Percentiles rank a stretch among this genome's conserved stretches.
Conservation (phyloP, 1,140 invertebrate genomes). For the Octopus sinensis region DNA sequence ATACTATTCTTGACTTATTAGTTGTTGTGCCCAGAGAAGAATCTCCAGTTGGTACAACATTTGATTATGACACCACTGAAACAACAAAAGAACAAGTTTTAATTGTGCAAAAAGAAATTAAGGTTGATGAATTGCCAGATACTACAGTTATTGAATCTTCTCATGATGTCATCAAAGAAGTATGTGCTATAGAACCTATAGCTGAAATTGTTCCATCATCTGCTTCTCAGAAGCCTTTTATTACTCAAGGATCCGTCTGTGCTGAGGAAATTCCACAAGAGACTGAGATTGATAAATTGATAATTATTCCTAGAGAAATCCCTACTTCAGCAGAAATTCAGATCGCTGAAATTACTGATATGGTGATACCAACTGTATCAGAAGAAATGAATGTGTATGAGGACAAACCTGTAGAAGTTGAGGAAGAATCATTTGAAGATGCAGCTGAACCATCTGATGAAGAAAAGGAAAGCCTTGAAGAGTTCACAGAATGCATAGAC, state of each 20-base stretch:
- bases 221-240: not conserved
- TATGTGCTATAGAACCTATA: not conserved
- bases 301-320: not conserved
- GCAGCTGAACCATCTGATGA: conserved; percentile 7
- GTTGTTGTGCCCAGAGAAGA: conserved; percentile 2
- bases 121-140: not conserved
- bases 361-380: conserved; percentile 14
- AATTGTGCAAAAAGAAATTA: not conserved
- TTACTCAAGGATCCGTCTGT: not conserved
- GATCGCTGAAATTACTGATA: conserved; percentile 17
- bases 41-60: not conserved
- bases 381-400: conserved; percentile 19
- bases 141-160: not conserved
- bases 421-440: conserved; percentile 19
- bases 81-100: not conserved
- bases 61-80: not conserved
- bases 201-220: not conserved
- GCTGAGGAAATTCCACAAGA: not conserved
- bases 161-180: not conserved
- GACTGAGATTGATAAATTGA: conserved; percentile 8
- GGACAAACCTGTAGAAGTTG: conserved; percentile 20
- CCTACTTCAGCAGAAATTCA: conserved; percentile 10
- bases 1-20: not conserved
- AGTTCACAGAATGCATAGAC: conserved; percentile 15
- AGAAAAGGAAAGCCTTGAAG: conserved; percentile 3